Percentiles rank a stretch among this genome's conserved stretches.
Evolutionary conservation across 2,888 invertebrate genomes (phyloP).

Genomic region (Aspidiotus destructor): DNA sequence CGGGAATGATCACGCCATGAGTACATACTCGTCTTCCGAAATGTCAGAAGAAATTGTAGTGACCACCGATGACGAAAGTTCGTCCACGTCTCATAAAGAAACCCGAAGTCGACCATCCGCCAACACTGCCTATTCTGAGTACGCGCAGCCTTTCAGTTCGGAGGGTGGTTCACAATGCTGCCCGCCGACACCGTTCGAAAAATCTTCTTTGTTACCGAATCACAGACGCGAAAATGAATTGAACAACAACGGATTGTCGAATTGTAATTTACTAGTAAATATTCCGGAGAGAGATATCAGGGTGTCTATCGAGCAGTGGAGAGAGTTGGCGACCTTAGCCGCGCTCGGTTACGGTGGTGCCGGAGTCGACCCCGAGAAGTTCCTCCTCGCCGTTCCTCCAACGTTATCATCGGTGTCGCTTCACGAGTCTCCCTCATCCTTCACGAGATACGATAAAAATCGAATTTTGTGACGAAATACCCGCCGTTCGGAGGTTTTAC

Average conservation of each 20-base stretch:
- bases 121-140: background rate
- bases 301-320: slow-evolving; percentile 1
- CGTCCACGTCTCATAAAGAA: background rate
- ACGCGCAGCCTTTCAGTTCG: background rate
- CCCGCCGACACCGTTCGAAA: background rate
- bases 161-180: background rate
- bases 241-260: slow-evolving; percentile 3
- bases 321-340: slow-evolving; percentile 1
- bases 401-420: background rate
- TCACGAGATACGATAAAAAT: slow-evolving; percentile 8
- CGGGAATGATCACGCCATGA: slow-evolving; percentile 37
- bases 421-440: background rate
- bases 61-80: slow-evolving; percentile 56
- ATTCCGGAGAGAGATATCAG: slow-evolving; percentile 1
- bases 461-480: background rate
- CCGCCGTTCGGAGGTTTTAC: slow-evolving; percentile 39
- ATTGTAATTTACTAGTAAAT: slow-evolving; percentile 6
- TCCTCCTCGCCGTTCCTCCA: background rate
- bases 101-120: background rate
- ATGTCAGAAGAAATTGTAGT: slow-evolving; percentile 65
- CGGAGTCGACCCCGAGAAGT: slow-evolving; percentile 6
- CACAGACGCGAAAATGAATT: background rate
- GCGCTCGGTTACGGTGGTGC: background rate
- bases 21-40: slow-evolving; percentile 38
- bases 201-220: background rate